Conservation (phyloP, 2,888 invertebrate species). For the Heliconius erato region DNA sequence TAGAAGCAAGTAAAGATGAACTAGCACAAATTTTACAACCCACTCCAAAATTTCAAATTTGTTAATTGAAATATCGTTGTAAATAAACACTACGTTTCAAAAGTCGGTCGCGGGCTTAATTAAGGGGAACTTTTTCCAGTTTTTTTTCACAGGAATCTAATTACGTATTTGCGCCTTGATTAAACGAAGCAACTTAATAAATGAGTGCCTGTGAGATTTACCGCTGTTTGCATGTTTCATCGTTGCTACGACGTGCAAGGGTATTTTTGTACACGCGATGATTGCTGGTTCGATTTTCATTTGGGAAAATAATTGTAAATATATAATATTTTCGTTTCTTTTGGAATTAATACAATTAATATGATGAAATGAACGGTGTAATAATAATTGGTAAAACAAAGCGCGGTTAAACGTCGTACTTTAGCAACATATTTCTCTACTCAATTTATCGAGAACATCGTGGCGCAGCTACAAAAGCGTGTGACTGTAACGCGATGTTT, state of each 20-base stretch:
- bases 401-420: background rate
- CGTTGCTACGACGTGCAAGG: background rate
- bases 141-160: conserved; percentile 20
- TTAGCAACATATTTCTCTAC: too few species aligned
- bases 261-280: background rate
- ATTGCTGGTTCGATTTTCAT: background rate
- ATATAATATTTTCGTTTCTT: background rate
- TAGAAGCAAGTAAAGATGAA: background rate
- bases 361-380: background rate
- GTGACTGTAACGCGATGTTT: background rate
- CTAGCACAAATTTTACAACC: background rate
- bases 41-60: background rate
- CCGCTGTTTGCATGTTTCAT: background rate
- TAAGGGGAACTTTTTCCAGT: conserved; percentile 10
- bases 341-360: background rate
- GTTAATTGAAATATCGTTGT: conserved; percentile 15
- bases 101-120: conserved; percentile 29
- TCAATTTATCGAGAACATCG: background rate
- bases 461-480: background rate
- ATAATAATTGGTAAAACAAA: background rate
- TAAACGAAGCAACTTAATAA: conserved; percentile 28
- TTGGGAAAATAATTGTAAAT: background rate
- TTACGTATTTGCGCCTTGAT: conserved; percentile 31
- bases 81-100: conserved; percentile 23
- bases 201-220: conserved; percentile 17